A percentile compares a stretch with the other conserved stretches of the same genome.
Conservation (phyloP, 2,888 invertebrate genomes). For the Mylabris sibirica region DNA sequence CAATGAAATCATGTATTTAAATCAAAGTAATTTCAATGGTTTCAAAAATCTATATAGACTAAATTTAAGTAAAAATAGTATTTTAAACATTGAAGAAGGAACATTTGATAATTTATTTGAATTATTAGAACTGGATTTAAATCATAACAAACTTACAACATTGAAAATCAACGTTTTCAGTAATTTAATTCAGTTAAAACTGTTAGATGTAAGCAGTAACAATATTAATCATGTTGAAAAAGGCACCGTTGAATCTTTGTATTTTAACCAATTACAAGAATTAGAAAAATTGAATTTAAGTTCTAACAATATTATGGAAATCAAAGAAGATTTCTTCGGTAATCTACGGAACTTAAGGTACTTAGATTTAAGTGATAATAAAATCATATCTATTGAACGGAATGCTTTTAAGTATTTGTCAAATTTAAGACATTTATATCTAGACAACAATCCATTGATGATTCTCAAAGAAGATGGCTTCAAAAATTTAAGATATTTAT, state of each 20-base stretch:
- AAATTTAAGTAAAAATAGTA: background rate
- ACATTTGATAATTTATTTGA: background rate
- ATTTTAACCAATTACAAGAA: background rate
- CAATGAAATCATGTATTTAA: no score
- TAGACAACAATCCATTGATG: background rate
- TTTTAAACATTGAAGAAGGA: background rate
- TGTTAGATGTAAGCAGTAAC: constrained; percentile 14
- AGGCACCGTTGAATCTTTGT: background rate
- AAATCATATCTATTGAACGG: background rate
- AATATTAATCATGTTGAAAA: background rate
- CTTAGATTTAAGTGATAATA: constrained; percentile 17
- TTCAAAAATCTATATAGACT: no score
- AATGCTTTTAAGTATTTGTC: background rate
- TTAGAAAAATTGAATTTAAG: background rate
- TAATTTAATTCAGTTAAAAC: constrained; percentile 1
- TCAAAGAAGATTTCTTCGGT: no score
- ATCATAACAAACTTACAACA: background rate
- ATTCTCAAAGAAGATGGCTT: constrained; percentile 10
- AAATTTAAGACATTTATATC: background rate
- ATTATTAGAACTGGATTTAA: background rate
- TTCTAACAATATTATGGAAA: no score
- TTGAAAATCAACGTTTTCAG: constrained; percentile 10
- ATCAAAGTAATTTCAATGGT: no score
- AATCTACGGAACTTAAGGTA: no score
- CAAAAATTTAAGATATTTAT: constrained; percentile 3